A percentile compares a stretch with the other conserved stretches of the same genome.
These are phyloP conservation scores for Dysidea cf. avara DNA, from an alignment of 37 sponge, comb jelly and placozoan genomes.

Conservation along the genomic window DNA sequence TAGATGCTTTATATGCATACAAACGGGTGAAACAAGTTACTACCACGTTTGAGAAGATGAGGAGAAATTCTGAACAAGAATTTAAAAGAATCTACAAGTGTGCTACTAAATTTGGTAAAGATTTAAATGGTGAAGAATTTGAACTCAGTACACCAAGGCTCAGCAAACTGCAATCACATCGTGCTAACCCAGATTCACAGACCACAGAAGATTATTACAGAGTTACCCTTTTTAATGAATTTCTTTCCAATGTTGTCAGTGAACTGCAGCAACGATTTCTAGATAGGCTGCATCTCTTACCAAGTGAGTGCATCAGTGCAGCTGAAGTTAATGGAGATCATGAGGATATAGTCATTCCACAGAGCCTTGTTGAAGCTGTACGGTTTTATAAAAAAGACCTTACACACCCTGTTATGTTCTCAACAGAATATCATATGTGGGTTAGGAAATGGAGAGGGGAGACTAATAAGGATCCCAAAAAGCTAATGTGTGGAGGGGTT, in stretches of 20 bases:
- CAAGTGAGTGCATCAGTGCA: slow-evolving; percentile 36
- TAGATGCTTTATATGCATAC: slow-evolving; percentile 58
- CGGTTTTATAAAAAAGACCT: slow-evolving; percentile 26
- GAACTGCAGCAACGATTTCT: slow-evolving; percentile 48
- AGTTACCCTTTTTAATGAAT: slow-evolving; percentile 35
- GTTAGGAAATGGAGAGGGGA: slow-evolving; percentile 20
- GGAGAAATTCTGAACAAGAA: slow-evolving; percentile 4
- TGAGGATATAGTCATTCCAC: slow-evolving; percentile 11
- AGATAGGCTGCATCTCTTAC: slow-evolving; percentile 43
- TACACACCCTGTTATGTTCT: slow-evolving; percentile 24
- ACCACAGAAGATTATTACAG: slow-evolving; percentile 53
- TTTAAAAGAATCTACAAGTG: slow-evolving; percentile 18
- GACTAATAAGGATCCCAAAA: too few relatives aligned
- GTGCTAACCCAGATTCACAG: slow-evolving; percentile 22
- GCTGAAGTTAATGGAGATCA: too few relatives aligned
- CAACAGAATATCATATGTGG: slow-evolving; percentile 41
- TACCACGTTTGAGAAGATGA: slow-evolving; percentile 20
- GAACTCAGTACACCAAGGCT: slow-evolving; percentile 30
- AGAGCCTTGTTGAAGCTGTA: slow-evolving; percentile 21
- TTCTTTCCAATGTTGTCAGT: slow-evolving; percentile 43
- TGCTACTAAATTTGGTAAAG: slow-evolving; percentile 26
- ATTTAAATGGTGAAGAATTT: slow-evolving; percentile 38
- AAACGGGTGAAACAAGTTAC: slow-evolving; percentile 10
- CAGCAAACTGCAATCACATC: slow-evolving; percentile 32
- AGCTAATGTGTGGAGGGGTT: too few relatives aligned